Evolutionary conservation across 2,113 vertebrate genomes (phyloP).

Genomic region (Hemicordylus capensis): DNA sequence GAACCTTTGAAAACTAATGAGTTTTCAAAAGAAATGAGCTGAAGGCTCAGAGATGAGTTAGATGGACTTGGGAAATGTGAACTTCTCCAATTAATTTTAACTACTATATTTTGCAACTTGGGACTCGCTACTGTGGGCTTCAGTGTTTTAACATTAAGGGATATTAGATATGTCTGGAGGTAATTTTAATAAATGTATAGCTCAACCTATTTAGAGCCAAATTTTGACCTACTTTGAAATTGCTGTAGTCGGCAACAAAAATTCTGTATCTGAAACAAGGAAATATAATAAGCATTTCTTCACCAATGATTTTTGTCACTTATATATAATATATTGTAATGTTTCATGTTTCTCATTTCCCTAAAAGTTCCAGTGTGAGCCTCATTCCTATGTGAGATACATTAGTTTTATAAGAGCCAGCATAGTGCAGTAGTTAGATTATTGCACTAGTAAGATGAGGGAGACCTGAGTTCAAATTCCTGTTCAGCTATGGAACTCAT

Average conservation of each 20-base stretch:
- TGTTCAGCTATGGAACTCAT: no score
- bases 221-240: slow-evolving; percentile 64
- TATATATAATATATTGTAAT: background rate
- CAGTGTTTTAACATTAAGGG: slow-evolving; percentile 31
- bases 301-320: background rate
- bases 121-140: background rate
- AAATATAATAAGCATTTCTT: slow-evolving; percentile 31
- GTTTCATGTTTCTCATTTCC: background rate
- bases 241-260: slow-evolving; percentile 26
- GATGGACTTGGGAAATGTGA: background rate
- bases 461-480: no score
- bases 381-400: no score
- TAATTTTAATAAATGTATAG: slow-evolving; percentile 47
- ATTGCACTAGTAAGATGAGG: no score
- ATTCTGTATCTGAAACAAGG: slow-evolving; percentile 30
- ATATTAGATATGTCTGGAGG: slow-evolving; percentile 44
- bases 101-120: background rate
- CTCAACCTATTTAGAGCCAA: slow-evolving; percentile 25
- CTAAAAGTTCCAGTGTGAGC: background rate
- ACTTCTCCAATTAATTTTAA: background rate
- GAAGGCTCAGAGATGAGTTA: background rate
- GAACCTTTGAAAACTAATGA: background rate
- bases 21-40: background rate
- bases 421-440: no score
- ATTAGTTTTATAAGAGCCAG: no score